phyloP scores from a whole-genome alignment of 2,888 invertebrate species.

The Stenoptilia bipunctidactyla region DNA sequence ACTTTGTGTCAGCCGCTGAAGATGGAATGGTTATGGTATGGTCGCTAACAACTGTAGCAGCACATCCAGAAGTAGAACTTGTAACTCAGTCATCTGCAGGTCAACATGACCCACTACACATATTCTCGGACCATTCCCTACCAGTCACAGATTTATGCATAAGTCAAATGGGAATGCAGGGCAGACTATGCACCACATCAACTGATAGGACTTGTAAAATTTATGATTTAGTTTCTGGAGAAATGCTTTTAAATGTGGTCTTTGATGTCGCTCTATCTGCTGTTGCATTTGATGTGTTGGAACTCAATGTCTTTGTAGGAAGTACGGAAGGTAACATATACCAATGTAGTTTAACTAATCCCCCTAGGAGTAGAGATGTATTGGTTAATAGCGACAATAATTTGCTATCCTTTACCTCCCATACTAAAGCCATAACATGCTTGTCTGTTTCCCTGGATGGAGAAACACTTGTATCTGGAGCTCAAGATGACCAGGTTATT shows the following conservation, averaged over 20 bases:
- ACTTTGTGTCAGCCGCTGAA: conserved; percentile 83
- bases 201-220: conserved; percentile 86
- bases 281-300: conserved; percentile 77
- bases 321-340: conserved; percentile 78
- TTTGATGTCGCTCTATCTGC: conserved; percentile 79
- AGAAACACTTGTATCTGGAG: conserved; percentile 80
- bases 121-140: conserved; percentile 84
- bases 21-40: conserved; percentile 90
- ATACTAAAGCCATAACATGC: conserved; percentile 77
- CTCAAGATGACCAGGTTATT: conserved; percentile 79
- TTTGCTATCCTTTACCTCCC: conserved; percentile 73
- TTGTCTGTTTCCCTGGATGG: conserved; percentile 81
- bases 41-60: conserved; percentile 74
- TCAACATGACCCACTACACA: conserved; percentile 74
- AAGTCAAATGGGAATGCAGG: conserved; percentile 77
- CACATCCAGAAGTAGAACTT: conserved; percentile 58
- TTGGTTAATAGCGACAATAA: conserved; percentile 70
- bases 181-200: conserved; percentile 82
- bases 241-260: conserved; percentile 78
- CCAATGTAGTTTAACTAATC: conserved; percentile 75
- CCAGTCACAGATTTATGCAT: conserved; percentile 84
- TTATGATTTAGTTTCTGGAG: conserved; percentile 80
- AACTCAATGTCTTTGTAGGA: conserved; percentile 82
- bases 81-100: conserved; percentile 64
- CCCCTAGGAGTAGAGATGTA: conserved; percentile 76